Evolutionary conservation across 1,140 invertebrate genomes (phyloP).

Genomic region (Nasonia vitripennis): DNA sequence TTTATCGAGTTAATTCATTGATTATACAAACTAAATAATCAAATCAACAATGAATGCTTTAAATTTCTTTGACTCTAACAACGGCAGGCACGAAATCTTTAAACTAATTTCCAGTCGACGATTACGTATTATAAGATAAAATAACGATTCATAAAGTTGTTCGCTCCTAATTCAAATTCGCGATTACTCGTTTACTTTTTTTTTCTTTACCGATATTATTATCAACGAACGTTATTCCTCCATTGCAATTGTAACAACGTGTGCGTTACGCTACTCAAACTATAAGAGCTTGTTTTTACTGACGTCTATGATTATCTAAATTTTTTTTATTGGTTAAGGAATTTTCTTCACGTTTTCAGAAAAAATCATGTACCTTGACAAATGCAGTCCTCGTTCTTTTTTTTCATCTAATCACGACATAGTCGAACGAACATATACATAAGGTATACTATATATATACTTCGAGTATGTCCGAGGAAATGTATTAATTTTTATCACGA

Average conservation of each 20-base stretch:
- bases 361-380: conserved; percentile 29
- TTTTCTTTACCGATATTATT: not conserved
- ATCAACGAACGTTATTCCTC: conserved; percentile 14
- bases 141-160: not conserved
- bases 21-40: not conserved
- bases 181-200: conserved; percentile 7
- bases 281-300: conserved; percentile 10
- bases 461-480: not conserved
- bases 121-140: not conserved
- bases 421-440: not conserved
- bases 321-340: not conserved
- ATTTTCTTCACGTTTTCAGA: not conserved
- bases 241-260: not conserved
- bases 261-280: not conserved
- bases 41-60: conserved; percentile 4
- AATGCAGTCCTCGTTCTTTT: not conserved
- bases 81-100: conserved; percentile 35
- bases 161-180: not conserved
- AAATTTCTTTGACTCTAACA: not conserved
- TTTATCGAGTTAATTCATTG: not conserved
- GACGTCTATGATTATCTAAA: conserved; percentile 27
- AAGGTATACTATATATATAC: not conserved
- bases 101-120: not conserved
- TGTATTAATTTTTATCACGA: conserved; percentile 6
- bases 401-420: not conserved